Conservation (phyloP, 2,797 vertebrate species). For the Oreonectes daqikongensis region DNA sequence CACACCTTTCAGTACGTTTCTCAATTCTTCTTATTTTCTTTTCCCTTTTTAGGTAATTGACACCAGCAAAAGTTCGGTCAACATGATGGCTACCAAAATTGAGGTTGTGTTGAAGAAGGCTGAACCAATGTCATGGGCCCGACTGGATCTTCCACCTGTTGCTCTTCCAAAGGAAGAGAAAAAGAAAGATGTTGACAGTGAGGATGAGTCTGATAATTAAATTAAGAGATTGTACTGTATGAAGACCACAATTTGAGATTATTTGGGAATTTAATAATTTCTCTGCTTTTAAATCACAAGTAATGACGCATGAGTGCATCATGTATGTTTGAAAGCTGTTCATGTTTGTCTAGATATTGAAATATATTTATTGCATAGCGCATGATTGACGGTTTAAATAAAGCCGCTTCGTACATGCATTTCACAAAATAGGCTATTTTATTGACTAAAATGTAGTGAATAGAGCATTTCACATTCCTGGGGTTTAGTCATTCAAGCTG, state of each 20-base stretch:
- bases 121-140: conserved; percentile 91
- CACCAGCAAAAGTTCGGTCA: conserved; percentile 85
- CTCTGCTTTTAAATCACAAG: background rate
- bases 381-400: background rate
- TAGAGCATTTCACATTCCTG: background rate
- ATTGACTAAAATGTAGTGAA: background rate
- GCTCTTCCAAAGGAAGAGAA: conserved; percentile 61
- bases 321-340: background rate
- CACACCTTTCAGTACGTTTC: background rate
- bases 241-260: background rate
- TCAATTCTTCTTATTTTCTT: background rate
- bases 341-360: background rate
- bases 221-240: conserved; percentile 6
- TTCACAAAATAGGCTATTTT: background rate
- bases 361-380: conserved; percentile 18
- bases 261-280: background rate
- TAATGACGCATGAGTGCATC: conserved; percentile 38
- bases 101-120: conserved; percentile 93
- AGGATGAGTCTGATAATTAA: conserved; percentile 44
- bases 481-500: background rate
- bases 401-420: too few relatives aligned
- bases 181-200: conserved; percentile 59
- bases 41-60: conserved; percentile 83
- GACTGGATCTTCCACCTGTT: conserved; percentile 86
- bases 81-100: conserved; percentile 94